Evolutionary conservation across 2,888 invertebrate genomes (phyloP), one percentile per base, ranked within the genome.

Genomic region (Heliconius ismenius): DNA sequence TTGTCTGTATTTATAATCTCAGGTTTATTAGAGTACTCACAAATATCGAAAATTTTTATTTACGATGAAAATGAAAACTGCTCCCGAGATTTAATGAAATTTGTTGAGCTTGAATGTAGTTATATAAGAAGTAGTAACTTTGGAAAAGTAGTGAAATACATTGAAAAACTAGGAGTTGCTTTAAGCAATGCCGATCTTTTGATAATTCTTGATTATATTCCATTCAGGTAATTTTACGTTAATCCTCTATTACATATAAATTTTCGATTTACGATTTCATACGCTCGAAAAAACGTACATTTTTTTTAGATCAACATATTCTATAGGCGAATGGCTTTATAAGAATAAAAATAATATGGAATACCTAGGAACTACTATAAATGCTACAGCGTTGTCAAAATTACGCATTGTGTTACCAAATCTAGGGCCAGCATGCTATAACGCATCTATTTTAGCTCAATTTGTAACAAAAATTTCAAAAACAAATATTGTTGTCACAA

Each of bases 341-440:
- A 82, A 81, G 15, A 94, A 94, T 80, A 87, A 83, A 81, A 81
- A 85, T 72, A 75, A 87, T 32, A 93, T 95, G 92, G 81, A 87
- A 78, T 83, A 88, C 2, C 82, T 96, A 36, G 93, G 95, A 1
- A 85, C 90, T 4, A 88, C 89, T 81, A 92, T 96, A 80, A 95
- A 95, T 82, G 88, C 90, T 43, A 89, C 90, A 65, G 95, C 92
- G 1, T 89, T 91, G 70, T 86, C 90, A 18, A 85, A 89, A 78
- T 88, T 95, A 83, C 87, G 87, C 79, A 86, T 96, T n/a, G 82
- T 96, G 54, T 87, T 95, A 68, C 95, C 95, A 4, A 95, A 95
- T 80, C 82, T 91, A 54, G 95, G 95, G 2, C 95, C 95, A 36
- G 90, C 92, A 64, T 96, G 96, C 84, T 95, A 95, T 81, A 94